Percentiles rank a stretch among this genome's conserved stretches.
These are phyloP conservation scores for Parascotia fuliginaria DNA, from an alignment of 2,888 invertebrate species.

Conservation along the genomic window DNA sequence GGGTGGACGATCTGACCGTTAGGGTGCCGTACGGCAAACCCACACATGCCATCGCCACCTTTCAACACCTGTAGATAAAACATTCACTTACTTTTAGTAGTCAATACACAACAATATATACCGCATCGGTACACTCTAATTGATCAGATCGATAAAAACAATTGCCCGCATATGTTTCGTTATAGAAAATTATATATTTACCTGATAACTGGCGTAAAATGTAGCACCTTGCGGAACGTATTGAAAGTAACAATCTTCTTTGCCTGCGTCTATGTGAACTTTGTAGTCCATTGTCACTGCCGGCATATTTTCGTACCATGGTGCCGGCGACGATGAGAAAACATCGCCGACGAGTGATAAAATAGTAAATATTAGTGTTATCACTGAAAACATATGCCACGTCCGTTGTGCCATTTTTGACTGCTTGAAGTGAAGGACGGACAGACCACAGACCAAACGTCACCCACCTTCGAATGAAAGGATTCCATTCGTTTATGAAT, in stretches of 20 bases:
- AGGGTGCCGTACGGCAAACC: constrained; percentile 95
- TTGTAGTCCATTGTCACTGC: constrained; percentile 98
- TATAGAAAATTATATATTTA: constrained; percentile 66
- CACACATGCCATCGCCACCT: constrained; percentile 97
- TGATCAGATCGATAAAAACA: background rate
- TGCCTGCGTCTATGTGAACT: constrained; percentile 96
- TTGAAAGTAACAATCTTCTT: constrained; percentile 97
- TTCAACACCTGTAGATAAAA: constrained; percentile 89
- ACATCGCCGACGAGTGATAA: constrained; percentile 81
- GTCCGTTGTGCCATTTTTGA: constrained; percentile 80
- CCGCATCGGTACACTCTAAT: background rate
- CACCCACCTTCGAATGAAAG: constrained; percentile 22
- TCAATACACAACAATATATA: background rate
- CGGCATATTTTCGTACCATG: constrained; percentile 95
- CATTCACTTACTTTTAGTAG: constrained; percentile 1
- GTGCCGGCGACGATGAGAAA: constrained; percentile 85
- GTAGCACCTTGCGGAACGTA: constrained; percentile 96
- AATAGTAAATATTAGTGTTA: constrained; percentile 79
- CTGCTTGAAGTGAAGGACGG: constrained; percentile 27
- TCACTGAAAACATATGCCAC: constrained; percentile 81
- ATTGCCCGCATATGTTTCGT: constrained; percentile 11
- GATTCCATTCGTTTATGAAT: constrained; percentile 2
- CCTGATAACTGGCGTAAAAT: constrained; percentile 97
- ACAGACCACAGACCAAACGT: constrained; percentile 34
- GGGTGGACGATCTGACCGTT: constrained; percentile 94